Base-by-base conservation (phyloP, 2,797 vertebrate genomes). In the Knipowitschia caucasica region DNA sequence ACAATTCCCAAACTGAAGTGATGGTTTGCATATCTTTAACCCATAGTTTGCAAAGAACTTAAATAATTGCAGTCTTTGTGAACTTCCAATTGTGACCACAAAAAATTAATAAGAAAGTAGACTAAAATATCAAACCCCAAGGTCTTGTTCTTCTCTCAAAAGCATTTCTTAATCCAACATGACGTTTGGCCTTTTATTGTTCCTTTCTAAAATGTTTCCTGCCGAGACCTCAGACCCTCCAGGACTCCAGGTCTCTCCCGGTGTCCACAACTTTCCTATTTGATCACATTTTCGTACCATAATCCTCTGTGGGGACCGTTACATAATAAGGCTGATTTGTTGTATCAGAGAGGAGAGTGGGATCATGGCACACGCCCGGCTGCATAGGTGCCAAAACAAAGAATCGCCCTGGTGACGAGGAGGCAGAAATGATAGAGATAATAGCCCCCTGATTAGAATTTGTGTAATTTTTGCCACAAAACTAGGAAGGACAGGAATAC, bases 171-270 rank as follows among this genome's bases (percentile, higher is more conserved):
- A 24, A 77, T 67, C 50, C 23, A 78, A 63, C 59, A 58, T 64
- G 75, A 75, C 77, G 21, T 45, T 42, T 79, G 73, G 59, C 73
- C 56, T 85, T 83, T 85, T 51, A 36, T 27, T 35, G 45, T 38
- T 11, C 15, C 21, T 0, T 27, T 34, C 20, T 25, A 1, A 56
- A 36, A 38, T 23, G n/a, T 62, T 59, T 24, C 17, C 14, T 45
- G 12, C 34, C 7, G n/a, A 24, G 21, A 17, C 57, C 14, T 59
- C 14, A 1, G 38, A 39, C 43, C 17, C 49, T 40, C 63, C 42
- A 15, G n/a, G 44, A 50, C 49, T 36, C 2, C 1, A 34, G 14
- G 9, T 15, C 46, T 44, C 27, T 15, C 7, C 25, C 9, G 2
- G 14, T 31, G 11, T 47, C 10, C 18, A 20, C 17, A 31, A 58